Evolutionary conservation across 2,888 invertebrate species (phyloP).

Genomic region (Acanthopleura granulata): DNA sequence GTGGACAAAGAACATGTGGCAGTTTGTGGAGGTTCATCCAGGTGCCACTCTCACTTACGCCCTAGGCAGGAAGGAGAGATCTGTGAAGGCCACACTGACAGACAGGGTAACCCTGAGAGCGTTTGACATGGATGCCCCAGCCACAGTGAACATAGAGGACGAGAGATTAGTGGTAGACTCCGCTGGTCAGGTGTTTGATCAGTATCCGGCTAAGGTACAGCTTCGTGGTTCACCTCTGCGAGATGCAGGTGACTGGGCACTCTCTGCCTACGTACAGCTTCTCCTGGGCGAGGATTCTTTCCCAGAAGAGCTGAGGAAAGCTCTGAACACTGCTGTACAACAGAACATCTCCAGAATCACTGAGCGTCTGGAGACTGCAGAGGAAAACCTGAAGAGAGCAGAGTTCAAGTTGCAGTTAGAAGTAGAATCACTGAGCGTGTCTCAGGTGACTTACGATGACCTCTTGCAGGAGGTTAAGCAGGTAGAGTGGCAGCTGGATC

Average conservation of each 20-base stretch:
- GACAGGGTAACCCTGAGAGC: neutral
- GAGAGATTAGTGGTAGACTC: neutral
- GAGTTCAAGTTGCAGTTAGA: neutral
- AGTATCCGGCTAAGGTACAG: neutral
- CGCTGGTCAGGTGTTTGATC: neutral
- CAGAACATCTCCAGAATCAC: neutral
- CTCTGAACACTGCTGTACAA: neutral
- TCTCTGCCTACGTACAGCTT: neutral
- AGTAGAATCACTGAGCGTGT: neutral
- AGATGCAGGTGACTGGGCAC: neutral
- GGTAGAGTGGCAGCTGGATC: neutral
- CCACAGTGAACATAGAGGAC: neutral
- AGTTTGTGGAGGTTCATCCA: neutral
- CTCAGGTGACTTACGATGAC: neutral
- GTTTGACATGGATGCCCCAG: neutral
- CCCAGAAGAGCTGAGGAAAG: neutral
- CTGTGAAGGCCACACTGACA: neutral
- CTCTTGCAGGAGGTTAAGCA: neutral
- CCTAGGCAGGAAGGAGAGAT: neutral
- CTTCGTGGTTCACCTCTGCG: neutral
- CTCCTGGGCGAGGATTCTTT: neutral
- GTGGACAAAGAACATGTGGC: constrained; percentile 1
- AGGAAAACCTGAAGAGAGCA: neutral
- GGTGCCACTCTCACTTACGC: neutral
- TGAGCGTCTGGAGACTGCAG: neutral